These are phyloP conservation scores for Euplagia quadripunctaria DNA, from an alignment of 2,888 invertebrate species.

Conservation along the genomic window DNA sequence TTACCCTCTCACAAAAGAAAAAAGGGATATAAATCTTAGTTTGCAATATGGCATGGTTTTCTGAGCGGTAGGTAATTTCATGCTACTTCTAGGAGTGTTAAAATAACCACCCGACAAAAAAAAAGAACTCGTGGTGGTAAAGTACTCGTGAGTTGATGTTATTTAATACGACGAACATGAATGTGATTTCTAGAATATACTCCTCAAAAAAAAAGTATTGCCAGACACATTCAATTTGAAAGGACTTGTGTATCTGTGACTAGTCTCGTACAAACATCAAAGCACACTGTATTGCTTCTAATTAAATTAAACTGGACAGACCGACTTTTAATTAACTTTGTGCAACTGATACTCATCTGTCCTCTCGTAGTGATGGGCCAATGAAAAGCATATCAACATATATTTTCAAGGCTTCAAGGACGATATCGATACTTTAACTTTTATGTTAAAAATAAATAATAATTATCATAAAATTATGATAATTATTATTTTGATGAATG, in stretches of 20 bases:
- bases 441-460: neutral
- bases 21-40: too few species aligned
- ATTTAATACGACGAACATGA: neutral
- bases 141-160: neutral
- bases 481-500: too few species aligned
- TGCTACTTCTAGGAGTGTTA: neutral
- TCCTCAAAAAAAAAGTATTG: neutral
- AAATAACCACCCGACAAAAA: neutral
- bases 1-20: too few species aligned
- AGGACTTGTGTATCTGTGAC: neutral
- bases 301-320: constrained; percentile 69
- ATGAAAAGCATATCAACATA: neutral
- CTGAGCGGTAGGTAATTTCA: too few species aligned
- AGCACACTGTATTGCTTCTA: constrained; percentile 50
- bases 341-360: constrained; percentile 70
- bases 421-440: neutral
- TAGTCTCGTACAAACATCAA: constrained; percentile 15
- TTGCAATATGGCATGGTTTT: too few species aligned
- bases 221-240: neutral
- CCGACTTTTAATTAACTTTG: constrained; percentile 72
- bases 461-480: too few species aligned
- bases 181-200: neutral
- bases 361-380: constrained; percentile 51
- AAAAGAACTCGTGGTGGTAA: neutral
- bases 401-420: too few species aligned